phyloP scores from a whole-genome alignment of 2,888 invertebrate species.

The Eilema depressum region DNA sequence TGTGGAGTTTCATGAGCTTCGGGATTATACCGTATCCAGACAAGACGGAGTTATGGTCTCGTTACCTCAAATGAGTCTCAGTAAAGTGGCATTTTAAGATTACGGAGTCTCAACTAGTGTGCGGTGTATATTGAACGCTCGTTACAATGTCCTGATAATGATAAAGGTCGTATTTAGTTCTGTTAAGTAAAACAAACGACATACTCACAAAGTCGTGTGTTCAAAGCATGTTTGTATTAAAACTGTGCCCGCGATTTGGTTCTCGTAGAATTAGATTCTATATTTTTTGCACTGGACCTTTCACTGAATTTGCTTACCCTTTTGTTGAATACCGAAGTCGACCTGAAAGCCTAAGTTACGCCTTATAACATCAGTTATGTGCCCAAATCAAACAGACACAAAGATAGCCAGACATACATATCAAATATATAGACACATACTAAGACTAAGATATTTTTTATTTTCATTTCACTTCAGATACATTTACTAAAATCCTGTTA shows the following conservation, averaged over 20 bases:
- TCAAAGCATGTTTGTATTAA: not conserved
- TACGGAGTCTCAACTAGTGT: slow-evolving; percentile 57
- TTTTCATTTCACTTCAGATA: too few species aligned
- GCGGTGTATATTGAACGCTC: slow-evolving; percentile 55
- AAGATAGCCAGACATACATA: too few species aligned
- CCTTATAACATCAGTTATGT: too few species aligned
- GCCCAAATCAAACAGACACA: too few species aligned
- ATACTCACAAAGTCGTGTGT: not conserved
- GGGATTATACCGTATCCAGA: slow-evolving; percentile 77
- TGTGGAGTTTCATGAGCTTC: slow-evolving; percentile 75
- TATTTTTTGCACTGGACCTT: too few species aligned
- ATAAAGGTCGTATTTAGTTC: slow-evolving; percentile 40
- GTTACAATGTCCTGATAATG: slow-evolving; percentile 63
- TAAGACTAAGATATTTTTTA: too few species aligned
- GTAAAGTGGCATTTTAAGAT: slow-evolving; percentile 67
- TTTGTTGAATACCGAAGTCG: too few species aligned
- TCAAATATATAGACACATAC: too few species aligned
- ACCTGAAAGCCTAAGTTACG: too few species aligned
- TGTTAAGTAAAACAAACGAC: slow-evolving; percentile 13
- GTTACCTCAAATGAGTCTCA: slow-evolving; percentile 78
- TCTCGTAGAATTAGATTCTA: not conserved
- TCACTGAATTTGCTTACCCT: too few species aligned
- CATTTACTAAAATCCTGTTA: too few species aligned
- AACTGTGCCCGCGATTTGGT: not conserved
- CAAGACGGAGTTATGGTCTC: slow-evolving; percentile 80